phyloP scores from a whole-genome alignment of 2,797 vertebrate species.

The Syngnathus rostellatus region DNA sequence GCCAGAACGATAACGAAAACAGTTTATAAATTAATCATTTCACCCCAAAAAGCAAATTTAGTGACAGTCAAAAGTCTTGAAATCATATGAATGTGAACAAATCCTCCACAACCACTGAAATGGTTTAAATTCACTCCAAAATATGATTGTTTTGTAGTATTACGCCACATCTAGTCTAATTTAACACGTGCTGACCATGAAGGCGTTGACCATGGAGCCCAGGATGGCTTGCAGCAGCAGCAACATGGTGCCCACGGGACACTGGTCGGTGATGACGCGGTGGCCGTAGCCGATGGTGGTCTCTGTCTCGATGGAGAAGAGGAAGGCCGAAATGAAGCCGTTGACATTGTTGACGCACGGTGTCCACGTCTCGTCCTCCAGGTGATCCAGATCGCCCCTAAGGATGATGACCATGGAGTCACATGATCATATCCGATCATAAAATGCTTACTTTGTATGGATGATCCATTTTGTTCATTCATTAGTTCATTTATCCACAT shows the following conservation, averaged over 20 bases:
- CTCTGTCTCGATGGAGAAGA: conserved; percentile 96
- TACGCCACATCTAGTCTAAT: not conserved
- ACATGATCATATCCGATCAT: not conserved
- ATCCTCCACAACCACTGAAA: too few relatives aligned
- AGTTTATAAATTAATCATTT: too few relatives aligned
- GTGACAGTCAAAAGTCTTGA: too few relatives aligned
- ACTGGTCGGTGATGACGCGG: conserved; percentile 93
- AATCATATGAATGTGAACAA: too few relatives aligned
- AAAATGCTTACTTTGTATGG: too few relatives aligned
- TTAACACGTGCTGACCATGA: conserved; percentile 75
- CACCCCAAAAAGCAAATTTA: too few relatives aligned
- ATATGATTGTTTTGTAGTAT: too few relatives aligned
- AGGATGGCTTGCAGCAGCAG: conserved; percentile 91
- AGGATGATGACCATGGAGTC: conserved; percentile 1
- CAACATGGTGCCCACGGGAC: conserved; percentile 89
- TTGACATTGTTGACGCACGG: conserved; percentile 95
- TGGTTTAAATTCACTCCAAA: too few relatives aligned
- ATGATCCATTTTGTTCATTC: too few relatives aligned
- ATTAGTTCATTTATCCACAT: too few relatives aligned
- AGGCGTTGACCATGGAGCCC: conserved; percentile 97
- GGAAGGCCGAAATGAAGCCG: conserved; percentile 91
- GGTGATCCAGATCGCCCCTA: conserved; percentile 91
- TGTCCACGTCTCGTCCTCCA: conserved; percentile 84
- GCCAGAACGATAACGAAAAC: too few relatives aligned
- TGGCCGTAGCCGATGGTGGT: conserved; percentile 95